Conservation (phyloP, 2,797 vertebrate genomes). For the Pipistrellus pipistrellus region DNA sequence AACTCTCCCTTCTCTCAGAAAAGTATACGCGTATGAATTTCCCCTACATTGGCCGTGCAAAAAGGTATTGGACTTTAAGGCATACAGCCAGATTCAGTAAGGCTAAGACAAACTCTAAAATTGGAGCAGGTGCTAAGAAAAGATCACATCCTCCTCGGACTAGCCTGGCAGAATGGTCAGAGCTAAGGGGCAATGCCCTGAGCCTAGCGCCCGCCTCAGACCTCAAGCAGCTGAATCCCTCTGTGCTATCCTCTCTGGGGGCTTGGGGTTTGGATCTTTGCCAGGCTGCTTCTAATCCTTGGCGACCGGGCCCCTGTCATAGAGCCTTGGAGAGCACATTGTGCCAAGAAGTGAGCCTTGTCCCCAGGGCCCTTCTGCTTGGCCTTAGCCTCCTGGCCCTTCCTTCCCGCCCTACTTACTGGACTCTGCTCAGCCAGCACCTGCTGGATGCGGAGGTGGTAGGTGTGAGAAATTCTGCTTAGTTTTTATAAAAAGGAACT, state of each 20-base stretch:
- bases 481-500: neutral
- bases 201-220: neutral
- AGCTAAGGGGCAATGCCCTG: neutral
- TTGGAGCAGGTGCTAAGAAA: neutral
- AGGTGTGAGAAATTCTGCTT: slow-evolving; percentile 20
- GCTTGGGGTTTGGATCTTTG: neutral
- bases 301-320: neutral
- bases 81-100: neutral
- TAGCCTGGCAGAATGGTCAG: neutral
- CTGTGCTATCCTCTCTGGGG: neutral
- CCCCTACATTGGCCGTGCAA: neutral
- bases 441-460: neutral
- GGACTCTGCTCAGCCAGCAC: slow-evolving; percentile 48
- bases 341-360: fast-evolving
- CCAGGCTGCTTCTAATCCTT: neutral
- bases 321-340: neutral
- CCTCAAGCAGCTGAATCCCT: fast-evolving
- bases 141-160: neutral
- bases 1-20: slow-evolving; percentile 73
- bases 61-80: slow-evolving; percentile 41
- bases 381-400: neutral
- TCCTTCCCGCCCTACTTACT: slow-evolving; percentile 46
- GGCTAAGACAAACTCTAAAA: slow-evolving; percentile 32
- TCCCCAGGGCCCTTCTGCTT: fast-evolving
- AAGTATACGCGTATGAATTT: slow-evolving; percentile 63